Percentiles rank a stretch among this genome's conserved stretches.
Evolutionary conservation across 53 echinoderm and acorn worm genomes (phyloP).

Genomic region (Holothuria leucospilota): DNA sequence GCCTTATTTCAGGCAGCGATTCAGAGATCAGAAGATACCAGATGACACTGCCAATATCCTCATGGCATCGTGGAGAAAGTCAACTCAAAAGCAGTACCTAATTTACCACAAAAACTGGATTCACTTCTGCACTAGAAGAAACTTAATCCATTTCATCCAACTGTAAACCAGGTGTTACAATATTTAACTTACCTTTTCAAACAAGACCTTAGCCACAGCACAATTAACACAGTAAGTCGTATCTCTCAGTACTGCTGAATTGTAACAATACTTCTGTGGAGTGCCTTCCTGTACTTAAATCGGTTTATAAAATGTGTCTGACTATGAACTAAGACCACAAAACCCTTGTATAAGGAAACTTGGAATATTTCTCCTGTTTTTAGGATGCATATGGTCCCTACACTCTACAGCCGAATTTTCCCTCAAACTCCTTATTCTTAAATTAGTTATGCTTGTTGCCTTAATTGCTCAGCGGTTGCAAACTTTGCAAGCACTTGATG

Average conservation of each 20-base stretch:
- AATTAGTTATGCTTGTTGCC: constrained; percentile 1
- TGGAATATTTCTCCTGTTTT: not conserved
- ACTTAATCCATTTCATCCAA: constrained; percentile 14
- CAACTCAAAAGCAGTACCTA: constrained; percentile 15
- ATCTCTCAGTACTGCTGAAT: not conserved
- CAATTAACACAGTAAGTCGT: not conserved
- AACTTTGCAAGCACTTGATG: not conserved
- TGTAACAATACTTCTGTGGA: not conserved
- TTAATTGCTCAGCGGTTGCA: not conserved
- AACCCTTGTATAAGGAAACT: no score
- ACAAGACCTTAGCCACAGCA: not conserved
- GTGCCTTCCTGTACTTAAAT: not conserved
- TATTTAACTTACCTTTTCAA: constrained; percentile 14
- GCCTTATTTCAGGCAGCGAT: constrained; percentile 2
- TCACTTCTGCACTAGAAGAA: not conserved
- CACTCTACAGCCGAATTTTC: not conserved
- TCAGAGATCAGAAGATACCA: not conserved
- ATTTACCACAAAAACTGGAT: not conserved
- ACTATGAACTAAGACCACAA: no score
- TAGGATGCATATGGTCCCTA: not conserved
- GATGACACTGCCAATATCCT: constrained; percentile 13
- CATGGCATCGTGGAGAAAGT: not conserved
- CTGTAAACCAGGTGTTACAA: constrained; percentile 1
- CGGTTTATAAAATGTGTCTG: no score
- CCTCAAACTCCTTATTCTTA: not conserved